Base-by-base conservation (phyloP, 2,113 vertebrate species). In the Arothron firmamentum region DNA sequence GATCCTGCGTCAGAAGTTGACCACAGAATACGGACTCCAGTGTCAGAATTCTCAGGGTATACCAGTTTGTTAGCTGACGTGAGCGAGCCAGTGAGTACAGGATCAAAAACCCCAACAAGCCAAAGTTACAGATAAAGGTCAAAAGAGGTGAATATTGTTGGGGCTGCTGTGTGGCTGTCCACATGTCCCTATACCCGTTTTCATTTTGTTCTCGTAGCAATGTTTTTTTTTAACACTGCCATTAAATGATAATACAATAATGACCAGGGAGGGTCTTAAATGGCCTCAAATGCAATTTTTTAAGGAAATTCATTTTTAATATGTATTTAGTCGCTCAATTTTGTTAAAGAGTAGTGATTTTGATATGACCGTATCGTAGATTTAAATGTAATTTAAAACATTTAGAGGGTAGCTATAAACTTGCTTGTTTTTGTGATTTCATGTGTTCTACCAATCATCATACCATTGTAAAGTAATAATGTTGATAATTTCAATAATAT, bases 21-120 rank as follows among this genome's bases (percentile, higher is more conserved):
- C 90, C 95, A 95, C 86, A 91, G 95, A 89, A 93, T 96, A 92
- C 93, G 94, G 93, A 98, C 96, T 94, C 93, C 96, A 70, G 93
- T 96, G 89, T 94, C 95, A 91, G 97, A 99, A 95, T 98, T 98
- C 96, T 99, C 97, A 99, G 97, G 97, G 95, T 99, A 96, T 94
- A 93, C 93, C 92, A 96, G 94, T 90, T 95, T 99, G 94, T 94
- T 99, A 94, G 95, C 95, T 92, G 97, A 98, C 86, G 95, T 96
- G 79, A 93, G 88, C 76, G 95, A 98, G 94, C 94, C 97, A 93
- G 95, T 94, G 92, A 97, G 94, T 93, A 93, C 96, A 88, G 92
- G 94, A 96, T 95, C 95, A 85, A 99, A 99, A 94, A 97, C 95
- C 88, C 94, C 93, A 72, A 97, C 94, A 90, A 98, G 95, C 94